A percentile compares a stretch with the other conserved stretches of the same genome.
These are phyloP conservation scores for Limnodromus scolopaceus DNA, from an alignment of 2,797 vertebrate species.

Conservation along the genomic window DNA sequence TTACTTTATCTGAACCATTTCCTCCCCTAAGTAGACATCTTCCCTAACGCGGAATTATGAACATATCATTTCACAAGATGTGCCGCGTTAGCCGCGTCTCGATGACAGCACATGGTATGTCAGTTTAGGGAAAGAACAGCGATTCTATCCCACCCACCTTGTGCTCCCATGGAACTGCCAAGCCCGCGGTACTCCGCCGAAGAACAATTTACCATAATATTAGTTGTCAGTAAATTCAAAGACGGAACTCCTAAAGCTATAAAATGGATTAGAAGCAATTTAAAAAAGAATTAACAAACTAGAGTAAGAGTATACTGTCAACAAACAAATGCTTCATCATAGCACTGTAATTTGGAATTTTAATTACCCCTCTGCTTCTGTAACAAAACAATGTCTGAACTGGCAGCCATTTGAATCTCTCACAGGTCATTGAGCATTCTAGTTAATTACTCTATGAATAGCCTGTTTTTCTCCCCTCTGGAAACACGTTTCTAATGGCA, in stretches of 20 bases:
- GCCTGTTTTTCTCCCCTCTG: conserved; percentile 88
- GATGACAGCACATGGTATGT: conserved; percentile 64
- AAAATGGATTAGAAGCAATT: conserved; percentile 88
- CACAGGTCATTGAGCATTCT: conserved; percentile 92
- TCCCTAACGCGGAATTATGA: conserved; percentile 41
- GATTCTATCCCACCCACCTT: conserved; percentile 78
- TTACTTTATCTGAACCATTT: conserved; percentile 29
- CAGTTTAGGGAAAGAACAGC: conserved; percentile 54
- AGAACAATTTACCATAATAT: conserved; percentile 81
- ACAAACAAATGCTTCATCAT: conserved; percentile 89
- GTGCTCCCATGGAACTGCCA: conserved; percentile 73
- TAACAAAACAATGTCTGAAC: conserved; percentile 90
- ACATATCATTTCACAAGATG: conserved; percentile 66
- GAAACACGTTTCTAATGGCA: conserved; percentile 89
- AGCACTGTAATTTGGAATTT: conserved; percentile 87
- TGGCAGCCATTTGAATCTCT: conserved; percentile 90
- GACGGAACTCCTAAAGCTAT: conserved; percentile 84
- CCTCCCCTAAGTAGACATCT: conserved; percentile 46
- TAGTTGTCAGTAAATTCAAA: conserved; percentile 86
- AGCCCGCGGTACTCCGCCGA: conserved; percentile 53
- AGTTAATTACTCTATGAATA: conserved; percentile 92
- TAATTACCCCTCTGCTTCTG: conserved; percentile 88
- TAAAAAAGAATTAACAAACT: conserved; percentile 89
- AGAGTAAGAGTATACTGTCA: conserved; percentile 88
- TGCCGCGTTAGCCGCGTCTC: conserved; percentile 26